phyloP scores from a whole-genome alignment of 2,113 vertebrate species.

The Calonectris borealis region DNA sequence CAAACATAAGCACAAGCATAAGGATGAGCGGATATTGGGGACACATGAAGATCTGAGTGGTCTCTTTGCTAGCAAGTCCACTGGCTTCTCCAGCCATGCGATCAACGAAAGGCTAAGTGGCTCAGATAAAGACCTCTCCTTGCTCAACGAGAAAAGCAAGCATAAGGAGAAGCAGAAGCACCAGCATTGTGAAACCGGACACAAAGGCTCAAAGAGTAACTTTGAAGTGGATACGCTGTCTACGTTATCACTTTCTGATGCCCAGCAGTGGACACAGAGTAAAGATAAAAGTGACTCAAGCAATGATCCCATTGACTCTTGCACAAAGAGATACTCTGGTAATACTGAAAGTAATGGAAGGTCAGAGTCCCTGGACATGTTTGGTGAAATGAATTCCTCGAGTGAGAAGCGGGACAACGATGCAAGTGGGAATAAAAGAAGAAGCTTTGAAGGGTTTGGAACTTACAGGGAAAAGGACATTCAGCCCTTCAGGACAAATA shows the following conservation, averaged over 20 bases:
- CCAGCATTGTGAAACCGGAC: conserved; percentile 79
- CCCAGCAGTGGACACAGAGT: conserved; percentile 85
- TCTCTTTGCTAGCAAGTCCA: conserved; percentile 89
- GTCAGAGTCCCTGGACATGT: conserved; percentile 82
- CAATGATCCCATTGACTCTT: conserved; percentile 85
- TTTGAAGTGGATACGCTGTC: conserved; percentile 92
- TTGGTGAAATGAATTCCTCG: conserved; percentile 81
- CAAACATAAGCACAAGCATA: conserved; percentile 99
- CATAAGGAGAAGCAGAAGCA: conserved; percentile 88
- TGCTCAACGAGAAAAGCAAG: conserved; percentile 81
- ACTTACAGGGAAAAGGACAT: conserved; percentile 89
- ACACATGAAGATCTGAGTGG: conserved; percentile 90
- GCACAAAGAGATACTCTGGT: conserved; percentile 83
- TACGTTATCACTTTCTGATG: conserved; percentile 85
- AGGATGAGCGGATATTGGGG: conserved; percentile 89
- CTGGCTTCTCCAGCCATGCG: conserved; percentile 81
- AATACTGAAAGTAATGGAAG: conserved; percentile 68
- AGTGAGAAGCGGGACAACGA: conserved; percentile 83
- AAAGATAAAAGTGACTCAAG: conserved; percentile 85
- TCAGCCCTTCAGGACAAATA: conserved; percentile 85
- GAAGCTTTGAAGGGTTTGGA: conserved; percentile 88
- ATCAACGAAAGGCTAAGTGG: conserved; percentile 82
- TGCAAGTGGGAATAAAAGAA: conserved; percentile 81
- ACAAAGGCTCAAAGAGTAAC: conserved; percentile 82
- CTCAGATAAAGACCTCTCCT: conserved; percentile 81